Conservation (phyloP, 2,113 vertebrate genomes). For the Amblyopsis rosae region DNA sequence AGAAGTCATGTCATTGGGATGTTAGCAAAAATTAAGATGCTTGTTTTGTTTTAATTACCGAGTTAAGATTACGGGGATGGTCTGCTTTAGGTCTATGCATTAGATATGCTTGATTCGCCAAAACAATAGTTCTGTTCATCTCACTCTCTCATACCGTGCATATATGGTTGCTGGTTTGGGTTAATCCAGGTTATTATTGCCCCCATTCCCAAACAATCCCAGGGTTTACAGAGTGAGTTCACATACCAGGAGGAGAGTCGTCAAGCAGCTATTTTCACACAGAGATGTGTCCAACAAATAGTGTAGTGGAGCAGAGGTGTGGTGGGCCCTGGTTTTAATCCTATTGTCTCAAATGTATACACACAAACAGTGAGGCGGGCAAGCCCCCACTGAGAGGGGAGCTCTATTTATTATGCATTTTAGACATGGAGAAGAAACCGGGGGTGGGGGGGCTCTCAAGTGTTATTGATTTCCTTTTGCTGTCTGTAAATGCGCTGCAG, state of each 20-base stretch:
- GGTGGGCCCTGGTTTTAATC: conserved; percentile 18
- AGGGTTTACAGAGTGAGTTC: conserved; percentile 28
- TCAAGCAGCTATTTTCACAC: conserved; percentile 56
- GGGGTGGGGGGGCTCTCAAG: neutral
- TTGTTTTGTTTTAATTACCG: conserved; percentile 38
- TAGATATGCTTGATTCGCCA: conserved; percentile 39
- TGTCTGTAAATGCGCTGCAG: conserved; percentile 11
- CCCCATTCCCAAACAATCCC: neutral
- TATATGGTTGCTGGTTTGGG: neutral
- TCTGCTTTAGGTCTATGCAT: conserved; percentile 33
- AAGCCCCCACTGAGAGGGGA: conserved; percentile 3
- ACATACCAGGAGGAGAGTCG: conserved; percentile 36
- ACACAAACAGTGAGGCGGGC: neutral
- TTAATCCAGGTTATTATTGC: neutral
- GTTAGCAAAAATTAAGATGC: neutral
- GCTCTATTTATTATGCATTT: conserved; percentile 1
- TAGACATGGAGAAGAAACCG: conserved; percentile 9
- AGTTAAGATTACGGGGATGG: conserved; percentile 25
- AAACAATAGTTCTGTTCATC: conserved; percentile 25
- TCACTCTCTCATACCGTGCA: neutral
- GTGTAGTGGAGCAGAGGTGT: conserved; percentile 11
- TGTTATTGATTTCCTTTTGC: conserved; percentile 47
- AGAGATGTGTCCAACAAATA: conserved; percentile 36
- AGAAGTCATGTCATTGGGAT: neutral
- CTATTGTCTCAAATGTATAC: conserved; percentile 18